Conservation (phyloP, 2,113 vertebrate genomes). For the Odobenus rosmarus region DNA sequence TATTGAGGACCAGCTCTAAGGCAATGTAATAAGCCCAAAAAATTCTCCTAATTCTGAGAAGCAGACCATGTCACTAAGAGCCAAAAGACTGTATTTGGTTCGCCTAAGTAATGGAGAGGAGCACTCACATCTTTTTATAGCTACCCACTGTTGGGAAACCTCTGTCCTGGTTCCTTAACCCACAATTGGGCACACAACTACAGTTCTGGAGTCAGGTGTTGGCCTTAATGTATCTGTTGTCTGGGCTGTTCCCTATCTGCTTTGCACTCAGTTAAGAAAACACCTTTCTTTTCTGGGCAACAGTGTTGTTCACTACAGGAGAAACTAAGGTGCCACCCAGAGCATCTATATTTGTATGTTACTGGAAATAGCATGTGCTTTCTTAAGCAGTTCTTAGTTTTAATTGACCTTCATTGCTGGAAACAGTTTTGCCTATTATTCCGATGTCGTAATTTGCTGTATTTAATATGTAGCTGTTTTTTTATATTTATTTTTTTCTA, state of each 20-base stretch:
- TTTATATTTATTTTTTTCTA: not conserved
- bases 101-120: not conserved
- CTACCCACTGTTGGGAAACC: not conserved
- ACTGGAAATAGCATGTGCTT: conserved; percentile 26
- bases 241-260: not conserved
- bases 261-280: not conserved
- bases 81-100: not conserved
- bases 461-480: not conserved
- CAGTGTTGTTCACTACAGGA: not conserved
- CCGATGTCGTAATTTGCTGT: not conserved
- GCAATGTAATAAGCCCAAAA: not conserved
- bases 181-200: not conserved
- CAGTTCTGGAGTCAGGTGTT: not conserved
- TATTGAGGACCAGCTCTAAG: conserved; percentile 17
- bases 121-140: not conserved
- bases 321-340: not conserved
- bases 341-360: not conserved
- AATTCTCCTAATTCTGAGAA: not conserved
- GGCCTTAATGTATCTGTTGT: not conserved
- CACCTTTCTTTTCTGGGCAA: not conserved
- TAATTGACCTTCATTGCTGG: not conserved
- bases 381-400: conserved; percentile 15
- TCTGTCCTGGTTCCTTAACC: not conserved
- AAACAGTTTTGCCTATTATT: conserved; percentile 32
- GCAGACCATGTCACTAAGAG: not conserved